Evolutionary conservation across 2,888 invertebrate genomes (phyloP).

Genomic region (Gymnosoma rotundatum): DNA sequence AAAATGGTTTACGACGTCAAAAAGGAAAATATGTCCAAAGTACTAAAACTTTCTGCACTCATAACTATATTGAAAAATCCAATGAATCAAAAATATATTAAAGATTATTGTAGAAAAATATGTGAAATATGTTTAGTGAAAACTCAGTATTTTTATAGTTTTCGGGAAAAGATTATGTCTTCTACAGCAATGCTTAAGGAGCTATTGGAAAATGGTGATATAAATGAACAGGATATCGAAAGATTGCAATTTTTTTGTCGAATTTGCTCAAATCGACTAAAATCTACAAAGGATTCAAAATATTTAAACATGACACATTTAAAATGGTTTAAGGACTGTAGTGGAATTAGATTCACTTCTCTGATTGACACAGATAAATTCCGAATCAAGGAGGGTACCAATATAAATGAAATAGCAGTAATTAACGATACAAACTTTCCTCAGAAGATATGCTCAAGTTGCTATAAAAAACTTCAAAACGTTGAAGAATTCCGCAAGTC

Average conservation of each 20-base stretch:
- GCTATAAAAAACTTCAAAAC: slow-evolving; percentile 59
- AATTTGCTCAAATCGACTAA: slow-evolving; percentile 61
- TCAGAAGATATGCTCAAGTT: slow-evolving; percentile 53
- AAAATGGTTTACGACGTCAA: slow-evolving; percentile 52
- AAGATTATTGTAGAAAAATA: slow-evolving; percentile 54
- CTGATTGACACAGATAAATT: slow-evolving; percentile 34
- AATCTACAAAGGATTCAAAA: background rate
- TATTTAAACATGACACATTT: slow-evolving; percentile 25
- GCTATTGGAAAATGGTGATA: slow-evolving; percentile 39
- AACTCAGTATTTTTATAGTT: slow-evolving; percentile 52
- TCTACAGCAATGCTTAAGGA: slow-evolving; percentile 58
- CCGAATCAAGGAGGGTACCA: slow-evolving; percentile 57
- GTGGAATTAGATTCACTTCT: slow-evolving; percentile 36
- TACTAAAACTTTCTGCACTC: slow-evolving; percentile 47
- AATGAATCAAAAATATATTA: slow-evolving; percentile 29
- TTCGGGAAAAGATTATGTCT: slow-evolving; percentile 63
- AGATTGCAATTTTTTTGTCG: slow-evolving; percentile 66
- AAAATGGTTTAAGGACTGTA: slow-evolving; percentile 49
- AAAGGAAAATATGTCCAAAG: slow-evolving; percentile 41
- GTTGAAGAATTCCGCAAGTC: slow-evolving; percentile 62
- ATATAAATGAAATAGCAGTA: slow-evolving; percentile 50
- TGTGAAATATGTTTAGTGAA: slow-evolving; percentile 64
- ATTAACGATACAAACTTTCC: slow-evolving; percentile 59
- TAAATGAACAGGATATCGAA: slow-evolving; percentile 29
- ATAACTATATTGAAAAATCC: slow-evolving; percentile 57